These are phyloP conservation scores for Philhelius pedissequus DNA, from an alignment of 2,888 invertebrate species.

Conservation along the genomic window DNA sequence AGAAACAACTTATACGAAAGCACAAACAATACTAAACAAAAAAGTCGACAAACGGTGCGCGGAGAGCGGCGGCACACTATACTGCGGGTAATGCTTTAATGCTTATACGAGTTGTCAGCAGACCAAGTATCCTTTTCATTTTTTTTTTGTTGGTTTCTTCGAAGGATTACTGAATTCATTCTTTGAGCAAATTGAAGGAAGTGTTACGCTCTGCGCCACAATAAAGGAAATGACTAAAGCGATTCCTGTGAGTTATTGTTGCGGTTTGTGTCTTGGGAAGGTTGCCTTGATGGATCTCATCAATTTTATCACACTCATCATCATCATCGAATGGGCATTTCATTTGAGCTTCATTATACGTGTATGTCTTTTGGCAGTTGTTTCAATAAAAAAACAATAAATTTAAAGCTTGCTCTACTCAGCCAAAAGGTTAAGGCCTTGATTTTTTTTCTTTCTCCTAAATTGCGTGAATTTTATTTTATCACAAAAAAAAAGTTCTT, in stretches of 20 bases:
- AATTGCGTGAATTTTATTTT: constrained; percentile 50
- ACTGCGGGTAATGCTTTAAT: not conserved
- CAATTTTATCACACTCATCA: constrained; percentile 34
- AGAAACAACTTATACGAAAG: not conserved
- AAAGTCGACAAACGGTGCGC: too few species aligned
- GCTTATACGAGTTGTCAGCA: too few species aligned
- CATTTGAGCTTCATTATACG: constrained; percentile 3
- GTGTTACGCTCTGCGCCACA: not conserved
- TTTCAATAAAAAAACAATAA: not conserved
- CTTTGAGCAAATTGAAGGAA: not conserved
- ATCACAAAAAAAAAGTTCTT: constrained; percentile 30
- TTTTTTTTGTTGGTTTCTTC: constrained; percentile 1
- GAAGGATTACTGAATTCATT: constrained; percentile 1
- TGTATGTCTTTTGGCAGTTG: not conserved
- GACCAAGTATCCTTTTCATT: constrained; percentile 20
- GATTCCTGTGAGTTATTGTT: constrained; percentile 13
- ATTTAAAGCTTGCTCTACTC: not conserved
- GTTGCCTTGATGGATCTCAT: constrained; percentile 27
- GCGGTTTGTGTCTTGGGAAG: not conserved
- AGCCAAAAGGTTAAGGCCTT: not conserved
- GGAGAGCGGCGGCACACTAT: too few species aligned
- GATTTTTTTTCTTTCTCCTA: not conserved
- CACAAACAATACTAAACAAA: not conserved
- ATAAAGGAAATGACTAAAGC: constrained; percentile 33
- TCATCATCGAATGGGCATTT: constrained; percentile 21